Evolutionary conservation across 2,797 vertebrate genomes (phyloP).

Genomic region (Muraenolepis orangiensis): DNA sequence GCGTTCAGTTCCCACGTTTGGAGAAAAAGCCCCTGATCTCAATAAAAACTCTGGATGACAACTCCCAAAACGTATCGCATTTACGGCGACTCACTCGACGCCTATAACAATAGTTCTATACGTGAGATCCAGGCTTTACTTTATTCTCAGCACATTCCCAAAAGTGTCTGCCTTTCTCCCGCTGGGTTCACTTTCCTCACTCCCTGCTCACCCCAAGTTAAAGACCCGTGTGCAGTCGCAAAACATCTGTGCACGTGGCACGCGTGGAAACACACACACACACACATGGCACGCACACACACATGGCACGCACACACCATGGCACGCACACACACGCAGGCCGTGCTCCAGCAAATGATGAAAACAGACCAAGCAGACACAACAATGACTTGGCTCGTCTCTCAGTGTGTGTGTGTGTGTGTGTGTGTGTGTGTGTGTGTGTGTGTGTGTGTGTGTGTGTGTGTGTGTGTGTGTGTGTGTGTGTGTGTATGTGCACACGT

Average conservation of each 20-base stretch:
- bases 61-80: not conserved
- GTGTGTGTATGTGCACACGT: not conserved
- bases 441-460: slow-evolving; percentile 3
- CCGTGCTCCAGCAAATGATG: slow-evolving; percentile 5
- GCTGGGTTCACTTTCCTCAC: not conserved
- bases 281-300: slow-evolving; percentile 1
- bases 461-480: too few species aligned
- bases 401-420: not conserved
- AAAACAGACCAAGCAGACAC: slow-evolving; percentile 17
- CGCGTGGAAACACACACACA: not conserved
- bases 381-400: slow-evolving; percentile 9
- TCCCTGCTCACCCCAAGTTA: not conserved
- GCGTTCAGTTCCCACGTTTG: not conserved
- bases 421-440: slow-evolving; percentile 6
- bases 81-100: not conserved
- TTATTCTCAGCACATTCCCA: not conserved
- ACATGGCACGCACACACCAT: slow-evolving; percentile 2
- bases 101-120: not conserved
- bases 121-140: not conserved
- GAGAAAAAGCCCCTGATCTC: not conserved
- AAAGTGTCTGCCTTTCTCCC: not conserved
- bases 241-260: slow-evolving; percentile 1
- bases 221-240: not conserved
- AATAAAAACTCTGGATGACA: not conserved
- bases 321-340: not conserved